These are phyloP conservation scores for Oconnorella tubifera DNA, from an alignment of 2,888 invertebrate genomes.

Conservation along the genomic window DNA sequence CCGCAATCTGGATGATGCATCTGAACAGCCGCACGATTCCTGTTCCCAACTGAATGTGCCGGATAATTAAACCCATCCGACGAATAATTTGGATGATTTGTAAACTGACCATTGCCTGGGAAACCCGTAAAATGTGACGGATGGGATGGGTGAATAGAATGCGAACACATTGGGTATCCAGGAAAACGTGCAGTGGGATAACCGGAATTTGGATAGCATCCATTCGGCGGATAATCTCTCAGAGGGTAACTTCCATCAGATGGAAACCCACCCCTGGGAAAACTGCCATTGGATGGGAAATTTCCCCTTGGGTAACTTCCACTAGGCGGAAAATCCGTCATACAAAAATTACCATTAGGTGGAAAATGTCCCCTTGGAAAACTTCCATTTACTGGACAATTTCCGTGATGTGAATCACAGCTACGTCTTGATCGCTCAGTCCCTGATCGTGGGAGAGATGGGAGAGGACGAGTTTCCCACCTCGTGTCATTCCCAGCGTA, in stretches of 20 bases:
- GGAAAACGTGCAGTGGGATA: background rate
- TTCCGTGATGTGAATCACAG: conserved; percentile 6
- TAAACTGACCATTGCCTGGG: background rate
- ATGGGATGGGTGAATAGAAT: background rate
- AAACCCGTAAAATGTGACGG: background rate
- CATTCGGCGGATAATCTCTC: conserved; percentile 1
- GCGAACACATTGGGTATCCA: background rate
- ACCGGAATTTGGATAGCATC: background rate
- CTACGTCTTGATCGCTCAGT: conserved; percentile 7
- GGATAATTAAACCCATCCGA: background rate
- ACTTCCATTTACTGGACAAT: conserved; percentile 13
- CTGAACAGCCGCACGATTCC: conserved; percentile 21
- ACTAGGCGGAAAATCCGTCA: background rate
- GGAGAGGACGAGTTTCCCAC: conserved; percentile 34
- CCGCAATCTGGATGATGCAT: conserved; percentile 14
- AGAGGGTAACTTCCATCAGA: no score
- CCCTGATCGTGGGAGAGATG: conserved; percentile 24
- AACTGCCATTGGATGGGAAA: background rate
- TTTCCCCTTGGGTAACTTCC: conserved; percentile 10
- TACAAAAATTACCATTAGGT: no score
- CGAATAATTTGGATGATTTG: background rate
- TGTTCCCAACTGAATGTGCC: background rate
- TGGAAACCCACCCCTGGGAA: no score
- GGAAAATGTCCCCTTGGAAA: no score
- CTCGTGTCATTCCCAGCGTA: conserved; percentile 25